phyloP scores from a whole-genome alignment of 92 coral and sea anemone species.

The Montipora capitata region DNA sequence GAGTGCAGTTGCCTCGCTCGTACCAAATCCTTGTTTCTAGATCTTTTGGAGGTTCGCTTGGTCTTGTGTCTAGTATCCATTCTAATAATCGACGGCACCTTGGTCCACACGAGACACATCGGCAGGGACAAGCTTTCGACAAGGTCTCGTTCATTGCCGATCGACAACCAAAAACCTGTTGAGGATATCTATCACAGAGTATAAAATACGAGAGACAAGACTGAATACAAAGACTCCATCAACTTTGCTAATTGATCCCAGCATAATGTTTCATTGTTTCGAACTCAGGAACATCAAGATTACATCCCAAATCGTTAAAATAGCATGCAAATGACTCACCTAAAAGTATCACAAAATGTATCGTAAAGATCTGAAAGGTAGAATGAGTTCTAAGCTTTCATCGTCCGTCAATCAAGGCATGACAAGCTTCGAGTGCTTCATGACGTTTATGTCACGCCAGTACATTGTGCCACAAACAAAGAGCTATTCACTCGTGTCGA shows the following conservation, averaged over 20 bases:
- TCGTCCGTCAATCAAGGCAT: neutral
- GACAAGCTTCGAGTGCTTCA: neutral
- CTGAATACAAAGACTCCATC: no score
- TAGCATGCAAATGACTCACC: no score
- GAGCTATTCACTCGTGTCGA: neutral
- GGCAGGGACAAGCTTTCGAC: neutral
- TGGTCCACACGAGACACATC: neutral
- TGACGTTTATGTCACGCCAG: neutral
- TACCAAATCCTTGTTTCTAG: conserved; percentile 53
- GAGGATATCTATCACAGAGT: neutral
- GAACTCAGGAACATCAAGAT: no score
- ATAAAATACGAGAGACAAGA: no score
- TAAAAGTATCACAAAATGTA: no score
- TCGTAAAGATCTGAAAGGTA: no score
- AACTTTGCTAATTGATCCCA: no score
- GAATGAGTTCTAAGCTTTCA: no score
- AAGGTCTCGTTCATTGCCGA: neutral
- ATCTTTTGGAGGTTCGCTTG: conserved; percentile 37
- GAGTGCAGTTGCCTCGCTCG: conserved; percentile 54
- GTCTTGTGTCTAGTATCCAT: conserved; percentile 43
- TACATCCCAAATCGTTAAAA: no score
- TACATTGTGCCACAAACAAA: neutral
- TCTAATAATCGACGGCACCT: conserved; percentile 4
- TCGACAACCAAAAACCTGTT: neutral
- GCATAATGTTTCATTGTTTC: no score